These are phyloP conservation scores for Chascanopsetta lugubris DNA, from an alignment of 2,113 vertebrate species.

Conservation along the genomic window DNA sequence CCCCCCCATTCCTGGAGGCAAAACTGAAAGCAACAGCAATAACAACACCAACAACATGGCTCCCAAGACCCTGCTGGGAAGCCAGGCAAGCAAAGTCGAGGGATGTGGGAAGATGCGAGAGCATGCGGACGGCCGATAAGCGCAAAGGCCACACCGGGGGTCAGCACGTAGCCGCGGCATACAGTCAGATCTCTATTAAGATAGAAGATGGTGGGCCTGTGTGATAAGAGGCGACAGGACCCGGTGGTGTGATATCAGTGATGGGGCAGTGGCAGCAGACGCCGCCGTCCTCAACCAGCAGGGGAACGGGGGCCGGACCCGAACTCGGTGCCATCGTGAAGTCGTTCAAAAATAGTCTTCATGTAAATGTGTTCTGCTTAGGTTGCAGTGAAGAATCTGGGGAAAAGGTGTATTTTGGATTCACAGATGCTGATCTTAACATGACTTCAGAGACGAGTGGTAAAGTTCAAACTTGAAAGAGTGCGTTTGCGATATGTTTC, in stretches of 20 bases:
- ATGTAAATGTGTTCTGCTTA: not conserved
- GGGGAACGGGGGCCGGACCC: constrained; percentile 6
- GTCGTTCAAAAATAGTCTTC: constrained; percentile 1
- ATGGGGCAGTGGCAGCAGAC: constrained; percentile 42
- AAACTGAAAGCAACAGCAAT: constrained; percentile 35
- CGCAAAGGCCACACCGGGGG: constrained; percentile 56
- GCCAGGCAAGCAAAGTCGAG: constrained; percentile 40
- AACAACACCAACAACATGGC: constrained; percentile 45
- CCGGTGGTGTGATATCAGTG: constrained; percentile 61
- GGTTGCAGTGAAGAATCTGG: not conserved
- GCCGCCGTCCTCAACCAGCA: constrained; percentile 25
- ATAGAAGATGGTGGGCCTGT: constrained; percentile 63
- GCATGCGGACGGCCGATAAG: constrained; percentile 65
- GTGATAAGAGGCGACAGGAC: constrained; percentile 67
- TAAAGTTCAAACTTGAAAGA: not conserved
- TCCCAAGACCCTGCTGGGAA: constrained; percentile 32
- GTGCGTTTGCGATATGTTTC: not conserved
- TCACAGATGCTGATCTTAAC: not conserved
- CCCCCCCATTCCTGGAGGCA: constrained; percentile 21
- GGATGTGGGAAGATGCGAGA: constrained; percentile 27
- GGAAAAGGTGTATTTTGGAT: too few species aligned
- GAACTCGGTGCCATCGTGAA: constrained; percentile 14
- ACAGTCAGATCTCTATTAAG: constrained; percentile 77
- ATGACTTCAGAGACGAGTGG: not conserved
- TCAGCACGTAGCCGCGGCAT: constrained; percentile 57